Conservation (phyloP, 2,113 vertebrate genomes). For the Carettochelys insculpta region DNA sequence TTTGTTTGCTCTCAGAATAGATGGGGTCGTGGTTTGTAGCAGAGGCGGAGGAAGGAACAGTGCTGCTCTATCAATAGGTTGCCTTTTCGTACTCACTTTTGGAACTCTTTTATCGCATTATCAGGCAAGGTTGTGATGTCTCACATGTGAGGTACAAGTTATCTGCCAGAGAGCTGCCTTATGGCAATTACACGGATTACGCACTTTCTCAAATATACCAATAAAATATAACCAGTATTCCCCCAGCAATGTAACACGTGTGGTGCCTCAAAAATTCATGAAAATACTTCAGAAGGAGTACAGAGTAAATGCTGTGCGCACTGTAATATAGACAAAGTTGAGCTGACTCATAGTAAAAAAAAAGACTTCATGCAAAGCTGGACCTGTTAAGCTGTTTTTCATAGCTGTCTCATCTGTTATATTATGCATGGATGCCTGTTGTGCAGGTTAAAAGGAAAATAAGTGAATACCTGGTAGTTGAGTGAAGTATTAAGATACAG, state of each 20-base stretch:
- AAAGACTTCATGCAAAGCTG: constrained; percentile 5
- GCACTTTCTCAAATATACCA: constrained; percentile 20
- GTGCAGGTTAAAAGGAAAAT: constrained; percentile 40
- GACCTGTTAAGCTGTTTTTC: constrained; percentile 38
- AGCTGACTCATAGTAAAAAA: constrained; percentile 29
- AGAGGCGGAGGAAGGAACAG: background rate
- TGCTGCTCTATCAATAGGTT: background rate
- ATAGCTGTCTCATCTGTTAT: constrained; percentile 8
- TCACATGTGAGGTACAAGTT: constrained; percentile 57
- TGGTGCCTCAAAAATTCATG: constrained; percentile 15
- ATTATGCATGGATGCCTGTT: background rate
- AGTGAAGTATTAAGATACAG: constrained; percentile 32
- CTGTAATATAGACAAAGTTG: background rate
- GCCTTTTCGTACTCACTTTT: background rate
- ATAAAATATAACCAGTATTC: constrained; percentile 9
- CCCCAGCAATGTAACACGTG: background rate
- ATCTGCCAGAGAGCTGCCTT: constrained; percentile 54
- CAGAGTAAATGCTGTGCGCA: background rate
- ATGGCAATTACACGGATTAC: constrained; percentile 54
- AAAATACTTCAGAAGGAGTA: background rate
- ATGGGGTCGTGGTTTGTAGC: background rate
- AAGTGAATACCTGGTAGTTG: background rate
- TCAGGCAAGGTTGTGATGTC: constrained; percentile 52
- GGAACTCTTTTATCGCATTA: constrained; percentile 57
- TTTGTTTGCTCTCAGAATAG: constrained; percentile 20